Conservation (phyloP, 2,888 invertebrate species). For the Scaptomyza parva region DNA sequence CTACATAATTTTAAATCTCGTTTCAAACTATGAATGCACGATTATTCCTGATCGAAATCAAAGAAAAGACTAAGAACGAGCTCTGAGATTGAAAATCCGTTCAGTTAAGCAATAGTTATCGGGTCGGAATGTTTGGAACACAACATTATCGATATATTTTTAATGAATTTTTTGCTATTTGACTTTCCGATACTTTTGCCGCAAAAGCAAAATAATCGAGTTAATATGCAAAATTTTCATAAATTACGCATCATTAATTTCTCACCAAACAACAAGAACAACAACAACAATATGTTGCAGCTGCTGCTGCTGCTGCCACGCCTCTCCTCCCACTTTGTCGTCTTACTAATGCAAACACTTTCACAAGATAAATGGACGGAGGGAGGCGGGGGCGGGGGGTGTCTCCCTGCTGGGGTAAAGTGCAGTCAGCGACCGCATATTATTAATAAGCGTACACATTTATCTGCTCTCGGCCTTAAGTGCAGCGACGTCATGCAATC, state of each 20-base stretch:
- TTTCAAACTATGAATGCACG: too few relatives aligned
- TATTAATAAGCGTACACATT: conserved; percentile 66
- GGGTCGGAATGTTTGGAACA: too few relatives aligned
- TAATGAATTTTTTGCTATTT: too few relatives aligned
- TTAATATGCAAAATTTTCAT: conserved; percentile 79
- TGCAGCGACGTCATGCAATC: conserved; percentile 62
- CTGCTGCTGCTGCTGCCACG: conserved; percentile 21
- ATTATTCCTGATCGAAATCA: too few relatives aligned
- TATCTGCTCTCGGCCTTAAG: conserved; percentile 65
- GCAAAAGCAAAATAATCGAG: conserved; percentile 10
- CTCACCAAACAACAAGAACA: conserved; percentile 23
- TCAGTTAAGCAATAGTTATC: too few relatives aligned
- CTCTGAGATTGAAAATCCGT: too few relatives aligned
- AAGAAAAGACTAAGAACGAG: too few relatives aligned
- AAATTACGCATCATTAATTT: conserved; percentile 77
- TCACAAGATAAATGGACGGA: too few relatives aligned
- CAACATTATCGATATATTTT: too few relatives aligned
- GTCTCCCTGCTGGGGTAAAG: neutral
- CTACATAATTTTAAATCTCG: too few relatives aligned
- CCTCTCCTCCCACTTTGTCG: conserved; percentile 36
- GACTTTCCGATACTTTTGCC: too few relatives aligned
- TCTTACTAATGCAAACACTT: conserved; percentile 53
- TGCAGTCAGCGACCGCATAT: conserved; percentile 53
- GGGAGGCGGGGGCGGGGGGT: neutral
- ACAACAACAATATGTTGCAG: neutral